phyloP scores from a whole-genome alignment of 2,113 vertebrate species.

The rat (Rattus norvegicus) region DNA sequence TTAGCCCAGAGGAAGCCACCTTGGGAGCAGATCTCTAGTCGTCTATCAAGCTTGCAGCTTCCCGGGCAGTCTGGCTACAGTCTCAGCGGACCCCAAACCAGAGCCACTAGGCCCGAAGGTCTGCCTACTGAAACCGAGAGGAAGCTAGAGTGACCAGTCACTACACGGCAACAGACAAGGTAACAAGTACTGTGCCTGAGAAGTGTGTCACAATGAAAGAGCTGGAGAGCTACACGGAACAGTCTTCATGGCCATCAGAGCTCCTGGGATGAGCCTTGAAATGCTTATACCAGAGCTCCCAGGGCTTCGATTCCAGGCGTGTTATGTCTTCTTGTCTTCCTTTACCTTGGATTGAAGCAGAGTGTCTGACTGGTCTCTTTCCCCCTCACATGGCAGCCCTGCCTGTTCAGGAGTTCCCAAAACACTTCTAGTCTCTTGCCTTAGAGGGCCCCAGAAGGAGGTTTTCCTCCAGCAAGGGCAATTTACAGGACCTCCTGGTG shows the following conservation, averaged over 20 bases:
- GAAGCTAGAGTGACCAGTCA: neutral
- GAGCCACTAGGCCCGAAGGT: no score
- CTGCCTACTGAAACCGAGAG: neutral
- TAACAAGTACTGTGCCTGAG: no score
- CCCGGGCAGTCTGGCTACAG: neutral
- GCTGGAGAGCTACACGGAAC: neutral
- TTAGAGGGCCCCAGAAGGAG: neutral
- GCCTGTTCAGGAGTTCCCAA: neutral
- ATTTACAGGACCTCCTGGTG: neutral
- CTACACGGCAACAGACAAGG: neutral
- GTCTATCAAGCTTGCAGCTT: neutral
- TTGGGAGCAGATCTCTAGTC: neutral
- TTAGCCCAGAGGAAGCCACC: neutral
- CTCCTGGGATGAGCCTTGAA: neutral
- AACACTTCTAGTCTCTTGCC: no score
- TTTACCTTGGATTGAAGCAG: neutral
- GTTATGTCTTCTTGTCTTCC: no score
- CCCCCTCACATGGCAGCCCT: rapidly evolving
- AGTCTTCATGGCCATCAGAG: neutral
- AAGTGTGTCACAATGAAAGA: neutral
- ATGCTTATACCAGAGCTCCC: neutral
- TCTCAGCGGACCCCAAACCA: neutral
- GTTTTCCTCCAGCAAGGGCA: neutral
- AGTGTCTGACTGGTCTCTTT: neutral
- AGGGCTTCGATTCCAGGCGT: neutral